Percentiles rank a stretch among this genome's conserved stretches.
Conservation (phyloP, 2,113 vertebrate species). For the Melanocharis versteri region DNA sequence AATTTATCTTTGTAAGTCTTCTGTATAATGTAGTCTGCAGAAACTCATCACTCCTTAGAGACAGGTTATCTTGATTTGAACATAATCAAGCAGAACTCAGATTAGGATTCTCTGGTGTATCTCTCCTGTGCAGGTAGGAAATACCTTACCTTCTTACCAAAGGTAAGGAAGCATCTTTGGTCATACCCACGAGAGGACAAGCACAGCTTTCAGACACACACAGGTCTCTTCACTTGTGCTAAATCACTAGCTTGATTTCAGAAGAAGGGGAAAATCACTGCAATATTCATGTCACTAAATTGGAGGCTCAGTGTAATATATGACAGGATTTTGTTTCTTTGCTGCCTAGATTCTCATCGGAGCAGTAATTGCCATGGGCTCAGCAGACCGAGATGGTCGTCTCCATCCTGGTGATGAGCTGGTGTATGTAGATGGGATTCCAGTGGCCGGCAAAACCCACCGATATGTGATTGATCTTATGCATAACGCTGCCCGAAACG, state of each 20-base stretch:
- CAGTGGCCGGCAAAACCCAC: slow-evolving; percentile 93
- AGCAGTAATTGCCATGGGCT: slow-evolving; percentile 96
- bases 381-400: slow-evolving; percentile 92
- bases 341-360: slow-evolving; percentile 89
- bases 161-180: neutral
- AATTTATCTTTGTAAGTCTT: neutral
- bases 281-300: neutral
- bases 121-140: neutral
- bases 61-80: neutral
- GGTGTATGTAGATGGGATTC: slow-evolving; percentile 91
- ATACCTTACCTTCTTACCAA: neutral
- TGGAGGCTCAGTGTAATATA: neutral
- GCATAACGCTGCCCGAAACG: slow-evolving; percentile 92
- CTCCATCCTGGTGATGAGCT: slow-evolving; percentile 94
- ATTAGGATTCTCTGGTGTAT: neutral
- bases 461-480: slow-evolving; percentile 97
- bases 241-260: neutral
- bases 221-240: neutral
- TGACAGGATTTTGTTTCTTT: neutral
- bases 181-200: neutral
- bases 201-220: neutral
- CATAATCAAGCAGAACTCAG: neutral
- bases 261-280: neutral
- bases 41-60: neutral
- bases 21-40: neutral